Evolutionary conservation across 2,888 invertebrate species (phyloP), one percentile per base, ranked within the genome.

Genomic region (Seira ritae): DNA sequence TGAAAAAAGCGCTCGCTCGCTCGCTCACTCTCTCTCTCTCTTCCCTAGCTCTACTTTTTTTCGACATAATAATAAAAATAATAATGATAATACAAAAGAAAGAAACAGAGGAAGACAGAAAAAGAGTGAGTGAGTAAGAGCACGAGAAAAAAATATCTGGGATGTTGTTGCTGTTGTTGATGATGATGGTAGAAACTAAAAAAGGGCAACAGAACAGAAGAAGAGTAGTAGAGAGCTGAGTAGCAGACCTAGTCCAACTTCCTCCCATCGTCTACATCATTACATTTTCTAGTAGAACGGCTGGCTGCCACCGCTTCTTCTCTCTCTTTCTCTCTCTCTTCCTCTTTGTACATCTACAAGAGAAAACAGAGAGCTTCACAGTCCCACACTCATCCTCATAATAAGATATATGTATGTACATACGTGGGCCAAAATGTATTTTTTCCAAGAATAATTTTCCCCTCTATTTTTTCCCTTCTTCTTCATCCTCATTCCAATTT

Each of bases 231-330:
- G 17, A 23, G n/a, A 68, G 71, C 1, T 24, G 19, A 66, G 46
- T 6, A 15, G 31, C 31, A 69, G 74, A 80, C 73, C 68, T 23
- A 74, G 74, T 80, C 74, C 74, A 80, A 74, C 74, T 80, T 74
- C 80, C 74, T 74, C 74, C 74, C 80, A 69, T 80, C 65, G 65
- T 65, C 80, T 74, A 80, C 80, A 80, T 80, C 80, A 80, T 80
- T 80, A 80, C 80, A 62, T 80, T 80, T 80, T 80, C 73, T 62
- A 46, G 15, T 12, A 23, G 55, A 72, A 79, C 67, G 67, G 72
- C 79, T 79, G 79, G 31, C 72, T 55, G 20, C 37, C 20, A 1
- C 72, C 72, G 4, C 46, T 65, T 20, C 22, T 20, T 31, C 31
- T 31, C 8, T 31, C 37, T 65, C 74, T 55, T 50, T 50, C 31